These are phyloP conservation scores for cattle (Bos taurus) DNA, from an alignment of 2,113 vertebrate species.

Conservation along the genomic window ARS-UCD2.0 NC_037332.1:54776501-54777000, in stretches of 20 bases:
- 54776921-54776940: neutral
- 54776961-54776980: neutral
- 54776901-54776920: neutral
- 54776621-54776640: neutral
- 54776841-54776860: neutral
- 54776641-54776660: neutral
- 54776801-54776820: neutral
- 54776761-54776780: neutral
- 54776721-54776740: neutral
- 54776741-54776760: neutral
- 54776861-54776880: neutral
- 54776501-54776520: neutral
- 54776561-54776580: neutral
- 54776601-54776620: neutral
- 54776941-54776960: neutral
- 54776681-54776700: neutral
- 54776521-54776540: neutral
- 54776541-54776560: neutral
- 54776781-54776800: neutral
- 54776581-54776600: neutral
- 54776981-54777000: slow-evolving; percentile 13
- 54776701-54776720: neutral
- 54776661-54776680: neutral
- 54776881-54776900: neutral
- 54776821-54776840: neutral